phyloP scores from a whole-genome alignment of 2,797 vertebrate species.

The Typhlichthys subterraneus region DNA sequence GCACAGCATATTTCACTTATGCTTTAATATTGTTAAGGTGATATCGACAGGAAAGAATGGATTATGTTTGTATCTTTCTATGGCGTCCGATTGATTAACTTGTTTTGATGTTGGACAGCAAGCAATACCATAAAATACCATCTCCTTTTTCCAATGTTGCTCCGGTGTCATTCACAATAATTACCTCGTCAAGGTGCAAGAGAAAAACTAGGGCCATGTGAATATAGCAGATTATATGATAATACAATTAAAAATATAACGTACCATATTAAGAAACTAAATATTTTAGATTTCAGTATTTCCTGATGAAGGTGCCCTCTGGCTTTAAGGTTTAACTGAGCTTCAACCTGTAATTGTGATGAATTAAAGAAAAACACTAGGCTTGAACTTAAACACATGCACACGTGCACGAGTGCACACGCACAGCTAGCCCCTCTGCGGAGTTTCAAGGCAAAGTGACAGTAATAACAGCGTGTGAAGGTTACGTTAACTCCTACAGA shows the following conservation, averaged over 20 bases:
- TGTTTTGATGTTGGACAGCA: slow-evolving; percentile 52
- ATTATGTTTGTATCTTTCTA: slow-evolving; percentile 52
- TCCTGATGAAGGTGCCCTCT: background rate
- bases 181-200: slow-evolving; percentile 1
- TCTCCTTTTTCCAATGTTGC: slow-evolving; percentile 10
- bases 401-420: slow-evolving; percentile 13
- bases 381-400: slow-evolving; percentile 22
- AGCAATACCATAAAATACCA: slow-evolving; percentile 11
- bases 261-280: background rate
- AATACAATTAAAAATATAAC: background rate
- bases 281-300: slow-evolving; percentile 8
- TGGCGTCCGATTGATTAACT: slow-evolving; percentile 55
- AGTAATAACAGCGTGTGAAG: slow-evolving; percentile 78
- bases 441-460: slow-evolving; percentile 70
- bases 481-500: slow-evolving; percentile 73
- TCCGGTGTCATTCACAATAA: slow-evolving; percentile 4
- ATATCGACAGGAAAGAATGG: slow-evolving; percentile 50
- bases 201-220: background rate
- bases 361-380: slow-evolving; percentile 65
- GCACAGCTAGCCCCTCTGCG: slow-evolving; percentile 58
- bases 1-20: slow-evolving; percentile 53
- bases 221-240: background rate
- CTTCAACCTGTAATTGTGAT: slow-evolving; percentile 56
- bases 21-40: slow-evolving; percentile 54
- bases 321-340: slow-evolving; percentile 23